phyloP scores from a whole-genome alignment of 2,888 invertebrate species.

The Trilocha varians region DNA sequence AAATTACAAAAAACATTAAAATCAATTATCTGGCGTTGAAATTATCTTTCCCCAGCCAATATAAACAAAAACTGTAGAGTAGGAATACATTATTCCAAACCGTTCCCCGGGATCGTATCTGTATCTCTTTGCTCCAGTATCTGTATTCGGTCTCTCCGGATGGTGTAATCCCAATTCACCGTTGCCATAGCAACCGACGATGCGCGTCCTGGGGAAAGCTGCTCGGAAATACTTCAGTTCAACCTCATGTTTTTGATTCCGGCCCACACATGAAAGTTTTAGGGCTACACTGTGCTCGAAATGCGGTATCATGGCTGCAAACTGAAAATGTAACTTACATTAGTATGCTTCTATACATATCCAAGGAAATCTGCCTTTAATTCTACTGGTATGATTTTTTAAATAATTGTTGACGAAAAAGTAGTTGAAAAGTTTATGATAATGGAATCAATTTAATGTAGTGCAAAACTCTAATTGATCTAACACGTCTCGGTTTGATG shows the following conservation, averaged over 20 bases:
- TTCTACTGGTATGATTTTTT: too few species aligned
- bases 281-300: slow-evolving; percentile 53
- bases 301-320: slow-evolving; percentile 48
- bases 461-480: too few species aligned
- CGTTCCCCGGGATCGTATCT: slow-evolving; percentile 27
- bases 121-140: slow-evolving; percentile 22
- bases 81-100: slow-evolving; percentile 50
- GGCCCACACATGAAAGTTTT: slow-evolving; percentile 59
- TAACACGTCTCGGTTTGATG: too few species aligned
- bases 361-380: too few species aligned
- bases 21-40: slow-evolving; percentile 14
- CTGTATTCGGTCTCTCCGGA: slow-evolving; percentile 24
- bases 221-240: slow-evolving; percentile 52
- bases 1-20: neutral
- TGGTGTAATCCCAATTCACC: slow-evolving; percentile 57
- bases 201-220: slow-evolving; percentile 48
- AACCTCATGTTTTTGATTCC: slow-evolving; percentile 45
- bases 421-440: too few species aligned
- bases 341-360: too few species aligned
- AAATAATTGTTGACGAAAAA: too few species aligned
- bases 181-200: slow-evolving; percentile 60
- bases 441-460: too few species aligned
- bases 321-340: slow-evolving; percentile 41
- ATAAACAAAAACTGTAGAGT: slow-evolving; percentile 59
- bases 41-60: slow-evolving; percentile 59